Evolutionary conservation across 2,797 vertebrate species (phyloP).

Genomic region (Phaenicophaeus curvirostris): DNA sequence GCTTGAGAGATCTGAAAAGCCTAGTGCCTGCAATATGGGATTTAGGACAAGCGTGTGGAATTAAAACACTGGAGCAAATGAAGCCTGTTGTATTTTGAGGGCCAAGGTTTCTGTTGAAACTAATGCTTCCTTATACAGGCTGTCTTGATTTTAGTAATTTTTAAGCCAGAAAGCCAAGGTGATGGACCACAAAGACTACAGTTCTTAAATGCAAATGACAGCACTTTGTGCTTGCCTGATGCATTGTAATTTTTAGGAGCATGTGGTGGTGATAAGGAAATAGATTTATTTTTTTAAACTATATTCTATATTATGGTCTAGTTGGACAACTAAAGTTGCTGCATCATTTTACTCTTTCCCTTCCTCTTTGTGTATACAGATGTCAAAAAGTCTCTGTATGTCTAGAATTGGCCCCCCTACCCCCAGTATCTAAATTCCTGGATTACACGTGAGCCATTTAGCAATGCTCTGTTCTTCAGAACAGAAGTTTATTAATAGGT

Average conservation of each 20-base stretch:
- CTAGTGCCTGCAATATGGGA: neutral
- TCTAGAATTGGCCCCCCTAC: neutral
- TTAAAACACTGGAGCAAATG: neutral
- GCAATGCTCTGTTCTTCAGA: neutral
- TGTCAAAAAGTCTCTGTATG: neutral
- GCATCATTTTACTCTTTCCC: neutral
- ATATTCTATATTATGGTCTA: neutral
- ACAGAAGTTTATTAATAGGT: neutral
- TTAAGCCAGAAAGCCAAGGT: neutral
- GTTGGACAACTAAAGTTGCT: neutral
- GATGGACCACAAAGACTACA: neutral
- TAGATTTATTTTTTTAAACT: constrained; percentile 9
- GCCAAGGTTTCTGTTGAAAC: neutral
- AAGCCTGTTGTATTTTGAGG: neutral
- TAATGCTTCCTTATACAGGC: neutral
- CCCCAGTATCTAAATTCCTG: neutral
- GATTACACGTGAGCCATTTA: neutral
- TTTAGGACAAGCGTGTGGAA: neutral
- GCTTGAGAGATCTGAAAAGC: neutral
- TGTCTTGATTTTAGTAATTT: neutral
- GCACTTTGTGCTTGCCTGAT: neutral
- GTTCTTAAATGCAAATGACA: neutral
- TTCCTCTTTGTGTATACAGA: neutral
- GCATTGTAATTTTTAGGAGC: neutral
- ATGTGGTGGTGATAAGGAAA: neutral